Evolutionary conservation across 1,140 invertebrate genomes (phyloP).

Genomic region (Galendromus occidentalis): DNA sequence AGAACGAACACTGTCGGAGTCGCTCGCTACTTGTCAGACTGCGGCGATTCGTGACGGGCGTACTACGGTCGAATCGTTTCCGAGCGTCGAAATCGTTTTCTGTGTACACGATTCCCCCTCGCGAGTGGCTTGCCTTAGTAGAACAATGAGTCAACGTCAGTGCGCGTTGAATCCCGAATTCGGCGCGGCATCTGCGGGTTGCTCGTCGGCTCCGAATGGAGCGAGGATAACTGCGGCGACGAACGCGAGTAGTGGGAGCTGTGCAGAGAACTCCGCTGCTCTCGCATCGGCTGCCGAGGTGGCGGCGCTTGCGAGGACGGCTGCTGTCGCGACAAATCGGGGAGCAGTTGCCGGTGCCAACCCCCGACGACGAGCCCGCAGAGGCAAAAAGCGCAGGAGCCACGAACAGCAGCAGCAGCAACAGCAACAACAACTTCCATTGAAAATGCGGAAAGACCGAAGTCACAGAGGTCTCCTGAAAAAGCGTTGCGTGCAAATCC

Average conservation of each 20-base stretch:
- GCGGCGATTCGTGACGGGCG: not conserved
- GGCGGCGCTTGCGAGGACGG: too few relatives aligned
- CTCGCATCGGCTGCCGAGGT: too few relatives aligned
- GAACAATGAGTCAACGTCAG: not conserved
- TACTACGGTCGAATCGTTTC: not conserved
- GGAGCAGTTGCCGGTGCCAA: not conserved
- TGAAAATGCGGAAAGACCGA: not conserved
- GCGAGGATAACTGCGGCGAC: too few relatives aligned
- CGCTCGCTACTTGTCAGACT: not conserved
- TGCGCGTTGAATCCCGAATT: not conserved
- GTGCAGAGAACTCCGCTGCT: too few relatives aligned
- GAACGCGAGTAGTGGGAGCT: too few relatives aligned
- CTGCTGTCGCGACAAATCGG: too few relatives aligned
- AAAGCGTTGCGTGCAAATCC: not conserved
- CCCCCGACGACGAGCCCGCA: not conserved
- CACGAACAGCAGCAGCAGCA: slow-evolving; percentile 1
- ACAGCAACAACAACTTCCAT: not conserved
- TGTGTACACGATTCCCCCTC: too few relatives aligned
- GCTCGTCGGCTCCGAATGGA: too few relatives aligned
- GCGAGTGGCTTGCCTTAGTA: not conserved
- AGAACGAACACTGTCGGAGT: too few relatives aligned
- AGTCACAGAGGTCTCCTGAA: not conserved
- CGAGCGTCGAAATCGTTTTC: not conserved
- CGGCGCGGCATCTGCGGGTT: not conserved
- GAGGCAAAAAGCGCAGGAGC: not conserved